Percentiles rank a stretch among this genome's conserved stretches.
These are phyloP conservation scores for Styela plicata DNA, from an alignment of 23 tunicate species.

Conservation along the genomic window DNA sequence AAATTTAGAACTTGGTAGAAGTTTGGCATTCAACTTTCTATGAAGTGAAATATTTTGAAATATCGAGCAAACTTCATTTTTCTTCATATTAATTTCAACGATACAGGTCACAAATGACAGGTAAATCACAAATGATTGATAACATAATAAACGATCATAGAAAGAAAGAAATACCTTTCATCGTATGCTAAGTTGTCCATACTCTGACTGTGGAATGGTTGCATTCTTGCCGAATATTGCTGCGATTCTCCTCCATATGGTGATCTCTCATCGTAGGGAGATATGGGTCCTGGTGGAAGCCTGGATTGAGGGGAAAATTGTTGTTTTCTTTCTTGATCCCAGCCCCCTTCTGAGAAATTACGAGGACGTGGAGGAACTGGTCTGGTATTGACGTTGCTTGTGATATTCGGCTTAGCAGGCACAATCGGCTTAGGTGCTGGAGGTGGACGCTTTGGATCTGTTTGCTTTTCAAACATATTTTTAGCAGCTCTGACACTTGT, in stretches of 20 bases:
- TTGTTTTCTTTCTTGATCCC: constrained; percentile 9
- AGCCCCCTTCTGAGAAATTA: background rate
- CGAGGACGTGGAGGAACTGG: constrained; percentile 33
- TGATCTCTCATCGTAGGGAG: background rate
- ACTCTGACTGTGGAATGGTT: constrained; percentile 22
- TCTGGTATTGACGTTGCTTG: constrained; percentile 27
- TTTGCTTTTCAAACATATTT: constrained; percentile 66
- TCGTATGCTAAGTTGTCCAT: constrained; percentile 14
- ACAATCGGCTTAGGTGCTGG: constrained; percentile 32
- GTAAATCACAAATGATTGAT: too few species aligned
- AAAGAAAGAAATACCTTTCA: constrained; percentile 17
- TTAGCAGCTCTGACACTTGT: constrained; percentile 49
- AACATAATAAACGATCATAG: too few species aligned
- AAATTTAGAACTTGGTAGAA: background rate
- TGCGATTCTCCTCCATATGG: background rate
- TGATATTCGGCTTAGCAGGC: constrained; percentile 16
- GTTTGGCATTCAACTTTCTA: background rate
- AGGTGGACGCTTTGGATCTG: constrained; percentile 52
- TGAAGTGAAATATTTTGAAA: background rate
- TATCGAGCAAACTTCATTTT: too few species aligned
- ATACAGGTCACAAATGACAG: too few species aligned
- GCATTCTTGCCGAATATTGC: background rate
- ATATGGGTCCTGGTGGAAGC: background rate
- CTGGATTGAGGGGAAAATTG: background rate
- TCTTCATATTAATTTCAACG: too few species aligned